Base-by-base conservation (phyloP, 2,888 invertebrate genomes). In the Eupsilia transversa region DNA sequence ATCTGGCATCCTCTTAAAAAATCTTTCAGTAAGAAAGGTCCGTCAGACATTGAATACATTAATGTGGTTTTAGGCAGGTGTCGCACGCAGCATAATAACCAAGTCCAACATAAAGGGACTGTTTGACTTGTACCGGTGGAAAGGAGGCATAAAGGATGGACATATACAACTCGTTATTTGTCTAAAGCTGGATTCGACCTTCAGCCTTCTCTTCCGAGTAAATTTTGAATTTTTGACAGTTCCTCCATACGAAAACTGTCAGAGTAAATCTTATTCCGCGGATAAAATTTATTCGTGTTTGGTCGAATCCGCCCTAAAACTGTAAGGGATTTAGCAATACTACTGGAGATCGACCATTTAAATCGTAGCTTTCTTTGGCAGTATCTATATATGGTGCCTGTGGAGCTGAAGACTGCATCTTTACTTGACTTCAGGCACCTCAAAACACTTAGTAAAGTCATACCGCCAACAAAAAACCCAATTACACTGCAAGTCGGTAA, bases 401-500 rank as follows among this genome's bases (percentile, higher is more conserved):
- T 30, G 30, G n/a, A 56, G 46, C n/a, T 17, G 17, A 33, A 54
- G n/a, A 17, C 38, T 27, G 17, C 17, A 54, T 46, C 46, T 43
- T 33, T 54, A 60, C 41, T 75, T 3, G 57, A 64, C 10, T 49
- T 30, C 59, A 69, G 59, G 76, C 59, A 56, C 68, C 59, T 68
- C 56, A 60, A 79, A 77, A 77, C 41, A 30, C 66, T 54, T 23
- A 60, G 49, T 52, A 61, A 60, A 68, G 61, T 69, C 57, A 73
- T 64, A 77, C 83, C 77, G 74, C 74, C 80, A 77, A 61, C 73
- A 87, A 77, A 77, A 81, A 77, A 59, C 30, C 49, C 86, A 85
- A 86, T 87, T 83, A 87, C 80, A 85, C 68, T 60, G 65, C 81
- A 70, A 70, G 68, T 66, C 70, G 72, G 80, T 77, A 74, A 79